A percentile compares a stretch with the other conserved stretches of the same genome.
Evolutionary conservation across 2,888 invertebrate genomes (phyloP).

Genomic region (Unio delphinus): DNA sequence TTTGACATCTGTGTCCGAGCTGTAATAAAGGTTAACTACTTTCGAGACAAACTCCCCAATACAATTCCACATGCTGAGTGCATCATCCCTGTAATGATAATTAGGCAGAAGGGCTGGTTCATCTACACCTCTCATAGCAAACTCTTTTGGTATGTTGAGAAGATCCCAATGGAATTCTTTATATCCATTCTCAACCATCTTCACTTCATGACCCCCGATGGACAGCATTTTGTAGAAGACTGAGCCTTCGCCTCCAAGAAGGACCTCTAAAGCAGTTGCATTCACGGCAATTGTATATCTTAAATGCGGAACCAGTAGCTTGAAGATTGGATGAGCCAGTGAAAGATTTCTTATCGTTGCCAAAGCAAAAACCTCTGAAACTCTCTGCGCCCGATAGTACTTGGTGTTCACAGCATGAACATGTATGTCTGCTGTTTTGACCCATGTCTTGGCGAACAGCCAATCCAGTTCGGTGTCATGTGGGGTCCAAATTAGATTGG

Average conservation of each 20-base stretch:
- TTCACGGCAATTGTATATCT: slow-evolving; percentile 23
- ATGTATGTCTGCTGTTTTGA: slow-evolving; percentile 31
- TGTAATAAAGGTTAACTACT: slow-evolving; percentile 25
- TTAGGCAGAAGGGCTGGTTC: slow-evolving; percentile 22
- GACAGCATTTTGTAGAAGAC: slow-evolving; percentile 23
- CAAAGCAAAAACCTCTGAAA: slow-evolving; percentile 24
- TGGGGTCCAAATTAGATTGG: slow-evolving; percentile 35
- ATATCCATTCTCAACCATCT: slow-evolving; percentile 11
- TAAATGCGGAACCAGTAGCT: slow-evolving; percentile 26
- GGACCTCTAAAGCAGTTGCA: slow-evolving; percentile 19
- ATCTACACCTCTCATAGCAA: slow-evolving; percentile 21
- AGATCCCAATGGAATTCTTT: slow-evolving; percentile 20
- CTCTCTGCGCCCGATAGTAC: slow-evolving; percentile 21
- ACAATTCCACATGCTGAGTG: slow-evolving; percentile 24
- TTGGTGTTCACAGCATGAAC: slow-evolving; percentile 25
- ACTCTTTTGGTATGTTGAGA: slow-evolving; percentile 17
- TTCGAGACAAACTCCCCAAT: slow-evolving; percentile 16
- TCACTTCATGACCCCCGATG: slow-evolving; percentile 15
- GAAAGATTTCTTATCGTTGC: slow-evolving; percentile 27
- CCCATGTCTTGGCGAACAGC: slow-evolving; percentile 25
- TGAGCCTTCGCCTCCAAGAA: slow-evolving; percentile 21
- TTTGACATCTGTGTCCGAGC: slow-evolving; percentile 18
- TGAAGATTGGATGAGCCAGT: slow-evolving; percentile 28
- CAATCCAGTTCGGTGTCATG: slow-evolving; percentile 25
- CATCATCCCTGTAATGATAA: slow-evolving; percentile 33